Evolutionary conservation across 2,797 vertebrate genomes (phyloP), one percentile per base, ranked within the genome.

Genomic region (Halcyon leucocephala): DNA sequence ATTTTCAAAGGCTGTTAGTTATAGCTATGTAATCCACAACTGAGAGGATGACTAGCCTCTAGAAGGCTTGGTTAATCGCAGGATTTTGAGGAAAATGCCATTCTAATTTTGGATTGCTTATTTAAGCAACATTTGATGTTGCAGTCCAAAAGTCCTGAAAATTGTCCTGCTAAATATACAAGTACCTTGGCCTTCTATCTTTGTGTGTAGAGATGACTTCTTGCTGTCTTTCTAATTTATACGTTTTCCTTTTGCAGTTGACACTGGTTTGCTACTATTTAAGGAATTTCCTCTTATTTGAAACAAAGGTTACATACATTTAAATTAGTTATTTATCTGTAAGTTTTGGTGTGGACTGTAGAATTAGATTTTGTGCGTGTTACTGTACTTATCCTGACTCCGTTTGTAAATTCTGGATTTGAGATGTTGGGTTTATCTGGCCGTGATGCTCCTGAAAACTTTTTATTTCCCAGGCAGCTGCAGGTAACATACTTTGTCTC

Each of bases 1-100:
- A 13, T 82, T 95, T 91, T 92, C 73, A 65, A 69, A 71, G 26
- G 21, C 33, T 92, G 58, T 73, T 95, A 69, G 72, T 87, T 64
- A 73, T 22, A 58, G 10, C 29, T 72, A 11, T 65, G 6, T 85
- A 90, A 67, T 89, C 41, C 39, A 54, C 25, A 78, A 31, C 18
- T 82, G 60, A 91, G 73, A 91, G 39, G n/a, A 74, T 88, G 18
- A 69, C 42, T 84, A 20, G 39, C n/a, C 8, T 83, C 54, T 82
- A 12, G 64, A 82, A 85, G 44, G 16, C 44, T 83, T 17, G n/a
- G 15, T 66, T 71, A 90, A 60, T 4, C 9, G 13, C 35, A 84
- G 58, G 44, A 21, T 79, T 95, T 95, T 93, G 60, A 78, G 35
- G 51, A 84, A 90, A 89, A 80, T 69, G 0, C 7, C 14, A 4